phyloP scores from a whole-genome alignment of 2,888 invertebrate species.

The Drosophila borborema region DNA sequence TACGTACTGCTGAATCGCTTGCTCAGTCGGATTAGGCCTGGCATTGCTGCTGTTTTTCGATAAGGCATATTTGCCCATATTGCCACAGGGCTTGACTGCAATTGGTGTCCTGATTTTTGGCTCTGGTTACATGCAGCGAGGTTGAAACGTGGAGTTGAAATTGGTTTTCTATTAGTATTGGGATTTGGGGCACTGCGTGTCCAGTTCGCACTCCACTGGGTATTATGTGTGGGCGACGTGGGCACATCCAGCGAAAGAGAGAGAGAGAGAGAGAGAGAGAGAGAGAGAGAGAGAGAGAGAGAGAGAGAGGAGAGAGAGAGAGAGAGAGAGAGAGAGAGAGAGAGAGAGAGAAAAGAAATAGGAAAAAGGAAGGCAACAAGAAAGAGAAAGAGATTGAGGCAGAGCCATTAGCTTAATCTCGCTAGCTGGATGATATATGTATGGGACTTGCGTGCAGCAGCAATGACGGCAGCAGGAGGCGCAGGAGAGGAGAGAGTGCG shows the following conservation, averaged over 20 bases:
- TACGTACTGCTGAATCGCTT: not conserved
- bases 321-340: not conserved
- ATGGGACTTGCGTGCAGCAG: constrained; percentile 1
- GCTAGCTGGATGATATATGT: not conserved
- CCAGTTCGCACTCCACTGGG: not conserved
- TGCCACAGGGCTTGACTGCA: not conserved
- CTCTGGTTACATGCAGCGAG: not conserved
- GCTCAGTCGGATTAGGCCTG: not conserved
- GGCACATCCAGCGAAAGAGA: too few species aligned
- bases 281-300: not conserved
- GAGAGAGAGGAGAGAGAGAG: not conserved
- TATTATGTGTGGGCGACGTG: not conserved
- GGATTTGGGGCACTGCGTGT: constrained; percentile 10
- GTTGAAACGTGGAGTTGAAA: not conserved
- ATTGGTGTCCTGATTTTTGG: constrained; percentile 1
- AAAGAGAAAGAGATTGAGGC: not conserved
- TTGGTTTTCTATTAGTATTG: not conserved
- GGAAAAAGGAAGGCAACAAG: not conserved
- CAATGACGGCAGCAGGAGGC: not conserved
- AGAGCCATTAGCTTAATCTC: constrained; percentile 5
- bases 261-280: not conserved
- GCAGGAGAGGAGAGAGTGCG: not conserved
- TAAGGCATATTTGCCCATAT: not conserved
- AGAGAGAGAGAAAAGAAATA: not conserved
- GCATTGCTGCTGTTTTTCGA: not conserved